Conservation (phyloP, 2,113 vertebrate species). For the Rhea americana region DNA sequence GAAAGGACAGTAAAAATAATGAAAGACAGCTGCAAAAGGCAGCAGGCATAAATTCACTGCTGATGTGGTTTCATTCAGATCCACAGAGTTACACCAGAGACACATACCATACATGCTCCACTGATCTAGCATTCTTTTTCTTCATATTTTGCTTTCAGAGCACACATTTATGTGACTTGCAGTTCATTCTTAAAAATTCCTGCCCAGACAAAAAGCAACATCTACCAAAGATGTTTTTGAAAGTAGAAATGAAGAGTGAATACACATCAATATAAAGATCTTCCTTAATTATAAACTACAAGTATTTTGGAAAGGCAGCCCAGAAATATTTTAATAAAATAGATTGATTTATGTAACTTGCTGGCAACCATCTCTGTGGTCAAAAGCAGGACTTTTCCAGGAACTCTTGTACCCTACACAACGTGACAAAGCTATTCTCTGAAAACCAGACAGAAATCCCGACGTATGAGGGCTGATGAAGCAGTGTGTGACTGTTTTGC, state of each 20-base stretch:
- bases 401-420: neutral
- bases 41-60: neutral
- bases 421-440: neutral
- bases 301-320: neutral
- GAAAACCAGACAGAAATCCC: neutral
- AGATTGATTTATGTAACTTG: neutral
- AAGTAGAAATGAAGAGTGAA: neutral
- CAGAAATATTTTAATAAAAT: neutral
- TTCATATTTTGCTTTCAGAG: neutral
- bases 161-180: neutral
- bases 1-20: neutral
- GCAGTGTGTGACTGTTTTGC: neutral
- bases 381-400: conserved; percentile 1
- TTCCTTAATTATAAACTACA: rapidly evolving
- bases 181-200: neutral
- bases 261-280: neutral
- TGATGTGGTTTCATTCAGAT: neutral
- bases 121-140: neutral
- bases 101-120: neutral
- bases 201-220: neutral
- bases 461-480: neutral
- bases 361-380: neutral
- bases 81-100: neutral
- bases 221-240: neutral
- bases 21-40: neutral